Conservation (phyloP, 2,797 vertebrate species). For the Rhabdomys pumilio region DNA sequence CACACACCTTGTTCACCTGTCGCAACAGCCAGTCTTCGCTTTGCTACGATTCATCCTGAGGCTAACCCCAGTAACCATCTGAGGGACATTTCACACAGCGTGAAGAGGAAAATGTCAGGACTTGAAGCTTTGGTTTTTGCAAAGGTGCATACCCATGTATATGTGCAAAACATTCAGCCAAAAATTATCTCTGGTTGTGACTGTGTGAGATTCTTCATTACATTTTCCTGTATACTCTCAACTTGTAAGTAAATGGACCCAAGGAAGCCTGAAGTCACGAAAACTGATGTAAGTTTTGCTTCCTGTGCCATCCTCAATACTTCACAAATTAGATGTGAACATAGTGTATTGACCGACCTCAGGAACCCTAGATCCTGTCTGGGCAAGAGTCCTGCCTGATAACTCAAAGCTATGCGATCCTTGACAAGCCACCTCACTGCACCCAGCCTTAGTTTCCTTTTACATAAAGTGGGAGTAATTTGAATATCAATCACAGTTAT, state of each 20-base stretch:
- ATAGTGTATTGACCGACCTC: neutral
- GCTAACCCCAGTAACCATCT: neutral
- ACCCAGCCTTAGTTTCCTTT: neutral
- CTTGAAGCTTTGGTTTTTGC: constrained; percentile 48
- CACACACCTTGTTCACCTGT: neutral
- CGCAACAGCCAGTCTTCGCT: neutral
- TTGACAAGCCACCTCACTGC: neutral
- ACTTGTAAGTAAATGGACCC: neutral
- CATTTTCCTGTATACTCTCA: neutral
- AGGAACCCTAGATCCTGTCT: neutral
- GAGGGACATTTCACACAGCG: neutral
- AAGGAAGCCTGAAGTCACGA: neutral
- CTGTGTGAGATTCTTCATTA: neutral
- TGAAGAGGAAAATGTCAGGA: constrained; percentile 36
- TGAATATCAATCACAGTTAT: neutral
- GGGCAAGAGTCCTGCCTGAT: neutral
- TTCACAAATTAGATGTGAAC: neutral
- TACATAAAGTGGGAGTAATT: neutral
- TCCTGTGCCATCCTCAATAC: neutral
- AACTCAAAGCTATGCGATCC: neutral
- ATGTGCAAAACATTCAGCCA: neutral
- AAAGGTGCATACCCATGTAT: neutral
- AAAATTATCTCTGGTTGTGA: neutral
- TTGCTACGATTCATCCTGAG: neutral
- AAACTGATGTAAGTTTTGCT: neutral